These are phyloP conservation scores for Andrena cerasifolii DNA, from an alignment of 1,140 invertebrate species.

Conservation along the genomic window DNA sequence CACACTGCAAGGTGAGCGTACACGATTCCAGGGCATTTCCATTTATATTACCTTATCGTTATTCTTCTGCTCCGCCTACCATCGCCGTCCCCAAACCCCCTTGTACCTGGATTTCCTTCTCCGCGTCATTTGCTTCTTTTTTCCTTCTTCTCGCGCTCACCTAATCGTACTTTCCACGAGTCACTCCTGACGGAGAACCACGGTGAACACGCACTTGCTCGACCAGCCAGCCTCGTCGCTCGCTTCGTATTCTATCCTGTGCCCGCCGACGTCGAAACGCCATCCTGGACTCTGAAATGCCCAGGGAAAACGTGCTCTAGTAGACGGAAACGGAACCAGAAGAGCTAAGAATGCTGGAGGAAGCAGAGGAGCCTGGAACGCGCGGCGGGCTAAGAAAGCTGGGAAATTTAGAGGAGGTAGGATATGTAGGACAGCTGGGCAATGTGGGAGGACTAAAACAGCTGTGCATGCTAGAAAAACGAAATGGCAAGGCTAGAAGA, in stretches of 20 bases:
- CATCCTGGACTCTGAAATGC: constrained; percentile 75
- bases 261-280: constrained; percentile 75
- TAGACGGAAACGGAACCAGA: too few relatives aligned
- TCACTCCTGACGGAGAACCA: constrained; percentile 75
- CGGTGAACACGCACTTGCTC: constrained; percentile 79
- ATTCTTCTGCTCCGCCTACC: constrained; percentile 59
- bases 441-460: too few relatives aligned
- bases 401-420: too few relatives aligned
- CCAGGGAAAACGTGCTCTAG: background rate
- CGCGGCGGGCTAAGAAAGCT: too few relatives aligned
- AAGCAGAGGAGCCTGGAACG: too few relatives aligned
- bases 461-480: too few relatives aligned
- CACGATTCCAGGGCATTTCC: constrained; percentile 71
- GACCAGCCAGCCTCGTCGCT: constrained; percentile 81
- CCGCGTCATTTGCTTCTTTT: background rate
- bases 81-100: constrained; percentile 3
- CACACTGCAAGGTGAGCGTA: constrained; percentile 30
- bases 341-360: too few relatives aligned
- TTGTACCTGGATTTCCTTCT: constrained; percentile 55
- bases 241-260: constrained; percentile 79
- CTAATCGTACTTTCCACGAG: constrained; percentile 6
- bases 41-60: constrained; percentile 78
- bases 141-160: constrained; percentile 7
- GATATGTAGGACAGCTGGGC: too few relatives aligned
- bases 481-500: too few relatives aligned